Evolutionary conservation across 2,888 invertebrate species (phyloP), one percentile per base, ranked within the genome.

Genomic region (Uloborus plumipes): DNA sequence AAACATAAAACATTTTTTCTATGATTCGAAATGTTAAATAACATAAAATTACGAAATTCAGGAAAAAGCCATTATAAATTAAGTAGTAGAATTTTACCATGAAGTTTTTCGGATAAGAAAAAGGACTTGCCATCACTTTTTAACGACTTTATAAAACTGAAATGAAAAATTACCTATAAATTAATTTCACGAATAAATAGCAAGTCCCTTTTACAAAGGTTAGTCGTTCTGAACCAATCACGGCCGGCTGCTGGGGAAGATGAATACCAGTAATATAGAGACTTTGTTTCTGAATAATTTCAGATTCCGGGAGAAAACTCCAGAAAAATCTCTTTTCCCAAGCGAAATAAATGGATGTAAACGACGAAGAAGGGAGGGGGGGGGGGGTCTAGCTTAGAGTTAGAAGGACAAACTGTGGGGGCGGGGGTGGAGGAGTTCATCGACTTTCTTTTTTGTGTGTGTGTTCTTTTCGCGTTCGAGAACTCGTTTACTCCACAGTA

Each of bases 201-300:
- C 31, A 31, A 31, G 31, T 7, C 31, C 31, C 31, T 53, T 53
- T 53, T 53, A 53, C 16, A n/a, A 53, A 53, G 15, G 53, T n/a
- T n/a, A n/a, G 53, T 18, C 31, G 14, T 69, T 58, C 39, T n/a
- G 61, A 79, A 79, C 71, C 53, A 73, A 79, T 79, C 79, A 79
- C 61, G 61, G 73, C 13, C 79, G 72, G 72, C 79, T 79, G 79
- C 58, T 51, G 47, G 53, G n/a, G 22, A 61, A 79, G 79, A 79
- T 73, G 79, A 69, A 79, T 79, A 79, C 62, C 73, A 67, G 51
- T 55, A 22, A 58, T 20, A 49, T 61, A 62, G n/a, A n/a, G 65
- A 67, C 67, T 73, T 73, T 67, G 79, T 79, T 73, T 62, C 72
- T 67, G 73, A 79, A 73, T 73, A 79, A 79, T 79, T 79, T 61